Base-by-base conservation (phyloP, 2,797 vertebrate genomes). In the Peromyscus attwateri region DNA sequence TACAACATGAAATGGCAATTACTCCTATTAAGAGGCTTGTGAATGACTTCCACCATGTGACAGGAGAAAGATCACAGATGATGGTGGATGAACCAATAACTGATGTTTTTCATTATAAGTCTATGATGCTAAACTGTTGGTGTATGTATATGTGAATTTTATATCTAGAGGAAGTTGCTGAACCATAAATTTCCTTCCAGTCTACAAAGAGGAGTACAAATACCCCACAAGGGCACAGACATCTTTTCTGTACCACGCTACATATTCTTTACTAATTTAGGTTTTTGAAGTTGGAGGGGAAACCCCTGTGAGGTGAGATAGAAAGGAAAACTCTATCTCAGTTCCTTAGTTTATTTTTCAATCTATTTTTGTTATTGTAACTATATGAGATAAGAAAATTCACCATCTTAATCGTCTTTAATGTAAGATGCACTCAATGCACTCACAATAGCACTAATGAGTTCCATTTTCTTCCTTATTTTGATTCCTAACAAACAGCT, bases 71-170 rank as follows among this genome's bases (percentile, higher is more conserved):
- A 68, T n/a, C 25, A 4, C 62, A 89, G 27, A 79, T 60, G 60
- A 31, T 6, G 16, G 66, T n/a, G n/a, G 46, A 16, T 46, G 60
- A 66, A 27, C 70, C 31, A 7, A 87, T 75, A 55, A 60, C 25
- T 62, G 21, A 57, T 52, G 16, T 76, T 96, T 92, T 89, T 37
- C 25, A n/a, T 92, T 84, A 62, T 34, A 87, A 92, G 21, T 52
- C 37, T 68, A 52, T 70, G 40, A 49, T 76, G 34, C 23, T 91
- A 64, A 88, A 43, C 27, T 62, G 55, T 83, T 81, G 73, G 43
- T 46, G 75, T 23, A 21, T 37, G 64, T 52, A 31, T 31, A n/a
- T 52, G 49, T 79, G 37, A 77, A 52, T 49, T 85, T 34, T 91
- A 34, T 23, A 60, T 81, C 2, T n/a, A 19, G 43, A 79, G 34